These are phyloP conservation scores for Serranochromis macrocephalus DNA, from an alignment of 2,113 vertebrate species.

Conservation along the genomic window DNA sequence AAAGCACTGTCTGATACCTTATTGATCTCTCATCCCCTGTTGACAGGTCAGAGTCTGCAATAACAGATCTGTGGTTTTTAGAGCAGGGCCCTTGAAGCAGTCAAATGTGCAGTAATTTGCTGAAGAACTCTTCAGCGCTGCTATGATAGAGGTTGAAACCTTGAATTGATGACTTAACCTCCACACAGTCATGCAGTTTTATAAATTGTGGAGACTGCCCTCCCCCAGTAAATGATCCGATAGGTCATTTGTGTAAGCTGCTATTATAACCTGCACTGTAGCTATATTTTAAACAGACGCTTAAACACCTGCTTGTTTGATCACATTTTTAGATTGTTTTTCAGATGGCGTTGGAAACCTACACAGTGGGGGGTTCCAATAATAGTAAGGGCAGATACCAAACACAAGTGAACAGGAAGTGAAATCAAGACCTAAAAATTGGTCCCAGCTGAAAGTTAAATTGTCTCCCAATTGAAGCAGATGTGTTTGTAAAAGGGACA, in stretches of 20 bases:
- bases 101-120: not conserved
- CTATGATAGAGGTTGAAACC: not conserved
- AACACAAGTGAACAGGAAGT: not conserved
- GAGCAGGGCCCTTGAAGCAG: not conserved
- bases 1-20: not conserved
- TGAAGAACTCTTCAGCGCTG: not conserved
- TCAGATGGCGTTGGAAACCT: not conserved
- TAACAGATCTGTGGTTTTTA: not conserved
- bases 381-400: not conserved
- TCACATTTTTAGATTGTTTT: not conserved
- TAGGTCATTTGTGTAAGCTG: not conserved
- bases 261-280: not conserved
- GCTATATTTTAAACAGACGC: not conserved
- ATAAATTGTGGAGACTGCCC: not conserved
- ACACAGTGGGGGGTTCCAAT: not conserved
- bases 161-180: not conserved
- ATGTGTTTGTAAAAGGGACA: not conserved
- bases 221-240: not conserved
- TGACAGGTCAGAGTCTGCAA: not conserved
- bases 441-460: not conserved
- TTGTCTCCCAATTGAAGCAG: not conserved
- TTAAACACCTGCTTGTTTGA: not conserved
- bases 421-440: not conserved
- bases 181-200: not conserved
- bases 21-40: not conserved